Evolutionary conservation across 2,888 invertebrate genomes (phyloP).

Genomic region (Onchidella celtica): DNA sequence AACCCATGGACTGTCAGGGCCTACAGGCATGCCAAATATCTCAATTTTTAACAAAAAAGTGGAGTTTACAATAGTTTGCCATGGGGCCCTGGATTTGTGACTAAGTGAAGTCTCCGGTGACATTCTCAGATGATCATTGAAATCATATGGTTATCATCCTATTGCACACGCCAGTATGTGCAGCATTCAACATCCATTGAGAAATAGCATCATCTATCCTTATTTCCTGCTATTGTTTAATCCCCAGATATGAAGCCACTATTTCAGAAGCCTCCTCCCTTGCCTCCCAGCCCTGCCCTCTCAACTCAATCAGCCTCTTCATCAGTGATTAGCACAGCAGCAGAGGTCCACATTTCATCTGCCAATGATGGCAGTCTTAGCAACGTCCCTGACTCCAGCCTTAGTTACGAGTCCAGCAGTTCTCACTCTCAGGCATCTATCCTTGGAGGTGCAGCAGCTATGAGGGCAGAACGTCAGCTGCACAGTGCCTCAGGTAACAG

Average conservation of each 20-base stretch:
- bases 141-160: too few species aligned
- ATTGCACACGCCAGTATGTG: too few species aligned
- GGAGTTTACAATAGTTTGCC: too few species aligned
- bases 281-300: slow-evolving; percentile 9
- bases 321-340: slow-evolving; percentile 26
- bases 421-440: not conserved
- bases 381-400: not conserved
- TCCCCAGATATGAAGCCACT: not conserved
- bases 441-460: slow-evolving; percentile 43
- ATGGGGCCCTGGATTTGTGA: too few species aligned
- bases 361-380: too few species aligned
- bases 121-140: too few species aligned
- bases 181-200: too few species aligned
- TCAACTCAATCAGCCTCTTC: not conserved
- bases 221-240: not conserved
- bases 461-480: slow-evolving; percentile 23
- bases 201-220: too few species aligned
- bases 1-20: too few species aligned
- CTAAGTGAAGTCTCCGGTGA: too few species aligned
- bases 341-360: slow-evolving; percentile 28
- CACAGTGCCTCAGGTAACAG: not conserved
- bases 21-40: too few species aligned
- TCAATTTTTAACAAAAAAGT: too few species aligned
- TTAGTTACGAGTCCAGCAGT: not conserved
- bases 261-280: not conserved